These are phyloP conservation scores for Varanus salvator DNA, from an alignment of 2,113 vertebrate genomes.

Conservation along the genomic window DNA sequence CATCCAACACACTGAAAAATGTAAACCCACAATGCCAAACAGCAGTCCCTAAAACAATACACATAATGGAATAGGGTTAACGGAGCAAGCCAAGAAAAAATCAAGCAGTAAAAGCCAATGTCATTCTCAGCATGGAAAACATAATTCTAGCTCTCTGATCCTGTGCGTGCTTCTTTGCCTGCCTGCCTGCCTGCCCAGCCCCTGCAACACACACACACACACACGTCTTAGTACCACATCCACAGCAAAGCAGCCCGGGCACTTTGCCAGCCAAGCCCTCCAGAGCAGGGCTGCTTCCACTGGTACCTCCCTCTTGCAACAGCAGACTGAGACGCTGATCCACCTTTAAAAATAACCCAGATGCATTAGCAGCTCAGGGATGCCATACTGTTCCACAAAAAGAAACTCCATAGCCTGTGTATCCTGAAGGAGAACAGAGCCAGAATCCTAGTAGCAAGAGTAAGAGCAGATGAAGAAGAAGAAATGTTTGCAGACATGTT, in stretches of 20 bases:
- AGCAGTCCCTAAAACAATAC: too few relatives aligned
- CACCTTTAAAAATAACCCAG: conserved; percentile 23
- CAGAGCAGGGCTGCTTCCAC: background rate
- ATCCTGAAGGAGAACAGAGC: background rate
- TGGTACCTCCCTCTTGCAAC: background rate
- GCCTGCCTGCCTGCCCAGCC: background rate
- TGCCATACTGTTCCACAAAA: background rate
- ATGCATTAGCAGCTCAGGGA: background rate
- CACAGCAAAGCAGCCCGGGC: background rate
- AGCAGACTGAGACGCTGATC: background rate
- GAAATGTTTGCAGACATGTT: background rate
- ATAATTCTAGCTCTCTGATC: background rate
- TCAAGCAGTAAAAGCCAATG: background rate
- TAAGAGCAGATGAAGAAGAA: too few relatives aligned
- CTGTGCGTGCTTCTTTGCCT: background rate
- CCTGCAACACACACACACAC: background rate
- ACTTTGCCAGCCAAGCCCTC: background rate
- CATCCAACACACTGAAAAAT: too few relatives aligned
- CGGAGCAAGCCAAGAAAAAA: background rate
- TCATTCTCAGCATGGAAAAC: background rate
- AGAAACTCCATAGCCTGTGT: background rate
- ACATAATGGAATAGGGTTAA: background rate
- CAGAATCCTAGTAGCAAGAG: background rate
- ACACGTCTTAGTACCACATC: background rate
- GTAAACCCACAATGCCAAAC: too few relatives aligned